Evolutionary conservation across 2,888 invertebrate species (phyloP).

Genomic region (Lepidochrysops patricia): DNA sequence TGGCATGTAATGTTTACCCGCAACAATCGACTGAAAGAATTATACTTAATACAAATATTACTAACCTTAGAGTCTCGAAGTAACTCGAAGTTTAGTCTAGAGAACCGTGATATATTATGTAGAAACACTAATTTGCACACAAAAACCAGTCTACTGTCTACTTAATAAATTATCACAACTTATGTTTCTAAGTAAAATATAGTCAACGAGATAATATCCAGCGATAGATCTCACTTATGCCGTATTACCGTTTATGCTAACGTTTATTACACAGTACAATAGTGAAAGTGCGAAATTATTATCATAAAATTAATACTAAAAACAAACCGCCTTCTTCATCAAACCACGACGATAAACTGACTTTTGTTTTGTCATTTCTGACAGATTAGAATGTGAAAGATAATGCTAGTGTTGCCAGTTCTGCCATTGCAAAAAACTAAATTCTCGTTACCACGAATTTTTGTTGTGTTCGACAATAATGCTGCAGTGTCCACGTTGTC

Average conservation of each 20-base stretch:
- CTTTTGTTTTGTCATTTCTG: slow-evolving; percentile 26
- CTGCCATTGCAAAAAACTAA: not conserved
- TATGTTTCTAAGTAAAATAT: slow-evolving; percentile 3
- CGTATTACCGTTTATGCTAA: not conserved
- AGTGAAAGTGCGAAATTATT: slow-evolving; percentile 52
- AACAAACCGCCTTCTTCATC: slow-evolving; percentile 33
- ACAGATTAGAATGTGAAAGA: slow-evolving; percentile 1
- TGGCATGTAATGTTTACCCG: not conserved
- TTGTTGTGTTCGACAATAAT: too few species aligned
- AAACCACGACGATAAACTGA: slow-evolving; percentile 57
- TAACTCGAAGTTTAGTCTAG: slow-evolving; percentile 31
- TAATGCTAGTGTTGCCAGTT: slow-evolving; percentile 15
- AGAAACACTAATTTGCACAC: slow-evolving; percentile 39
- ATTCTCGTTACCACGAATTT: too few species aligned
- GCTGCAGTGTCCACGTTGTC: too few species aligned
- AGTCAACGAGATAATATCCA: not conserved
- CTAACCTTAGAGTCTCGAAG: slow-evolving; percentile 42
- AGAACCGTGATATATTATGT: slow-evolving; percentile 43
- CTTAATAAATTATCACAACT: slow-evolving; percentile 42
- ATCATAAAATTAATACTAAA: slow-evolving; percentile 34
- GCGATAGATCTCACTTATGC: slow-evolving; percentile 13
- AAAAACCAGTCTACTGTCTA: slow-evolving; percentile 46
- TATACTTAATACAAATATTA: not conserved
- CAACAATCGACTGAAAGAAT: not conserved
- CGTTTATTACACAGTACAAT: slow-evolving; percentile 12